A percentile compares a stretch with the other conserved stretches of the same genome.
Evolutionary conservation across 2,113 vertebrate species (phyloP).

Genomic region (Vicugna pacos): DNA sequence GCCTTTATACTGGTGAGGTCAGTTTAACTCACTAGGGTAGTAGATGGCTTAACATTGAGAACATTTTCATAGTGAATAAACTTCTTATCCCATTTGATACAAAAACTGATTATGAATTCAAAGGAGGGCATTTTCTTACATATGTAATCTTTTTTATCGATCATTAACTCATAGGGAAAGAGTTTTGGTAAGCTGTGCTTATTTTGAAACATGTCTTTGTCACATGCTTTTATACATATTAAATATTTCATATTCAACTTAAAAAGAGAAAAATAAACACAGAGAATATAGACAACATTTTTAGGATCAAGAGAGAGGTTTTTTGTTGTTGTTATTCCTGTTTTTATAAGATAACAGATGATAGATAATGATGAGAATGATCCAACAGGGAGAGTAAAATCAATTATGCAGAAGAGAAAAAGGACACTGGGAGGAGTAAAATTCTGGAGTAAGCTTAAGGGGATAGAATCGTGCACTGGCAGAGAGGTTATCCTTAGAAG

Average conservation of each 20-base stretch:
- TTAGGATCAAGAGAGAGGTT: background rate
- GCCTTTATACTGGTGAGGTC: fast-evolving
- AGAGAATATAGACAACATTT: background rate
- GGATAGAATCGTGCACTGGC: too few species aligned
- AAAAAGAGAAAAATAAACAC: conserved; percentile 5
- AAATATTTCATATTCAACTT: background rate
- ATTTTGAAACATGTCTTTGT: conserved; percentile 22
- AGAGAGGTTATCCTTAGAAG: background rate
- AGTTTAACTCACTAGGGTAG: background rate
- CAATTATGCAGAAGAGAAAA: background rate
- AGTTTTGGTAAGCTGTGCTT: background rate
- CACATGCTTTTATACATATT: background rate
- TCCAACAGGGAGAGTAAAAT: background rate
- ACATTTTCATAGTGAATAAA: background rate
- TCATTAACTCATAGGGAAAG: background rate
- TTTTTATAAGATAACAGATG: background rate
- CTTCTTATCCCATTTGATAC: background rate
- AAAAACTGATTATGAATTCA: background rate
- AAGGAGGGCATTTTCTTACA: background rate
- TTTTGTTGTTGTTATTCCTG: background rate
- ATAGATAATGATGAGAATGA: background rate
- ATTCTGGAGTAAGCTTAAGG: background rate
- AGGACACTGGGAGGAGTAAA: background rate
- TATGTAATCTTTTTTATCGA: background rate
- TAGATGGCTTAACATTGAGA: background rate